A percentile compares a stretch with the other conserved stretches of the same genome.
Evolutionary conservation across 2,113 vertebrate species (phyloP).

Genomic region (Myiopsitta monachus): DNA sequence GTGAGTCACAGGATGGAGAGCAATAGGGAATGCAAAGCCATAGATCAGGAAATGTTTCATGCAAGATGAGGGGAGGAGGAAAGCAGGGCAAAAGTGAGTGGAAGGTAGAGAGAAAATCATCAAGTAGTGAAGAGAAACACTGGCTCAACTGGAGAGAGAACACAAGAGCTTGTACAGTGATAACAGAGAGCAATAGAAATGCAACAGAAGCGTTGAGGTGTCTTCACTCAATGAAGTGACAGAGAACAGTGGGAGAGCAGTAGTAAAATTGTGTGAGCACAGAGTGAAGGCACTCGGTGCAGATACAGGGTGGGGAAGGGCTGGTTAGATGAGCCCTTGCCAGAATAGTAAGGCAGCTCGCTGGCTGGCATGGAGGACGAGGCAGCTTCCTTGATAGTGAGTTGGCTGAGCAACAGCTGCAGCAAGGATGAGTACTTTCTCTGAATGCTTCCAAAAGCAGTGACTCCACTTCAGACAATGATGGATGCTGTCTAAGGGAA

Average conservation of each 20-base stretch:
- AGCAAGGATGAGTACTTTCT: background rate
- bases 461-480: background rate
- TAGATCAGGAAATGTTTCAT: constrained; percentile 22
- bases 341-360: background rate
- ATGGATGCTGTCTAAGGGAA: background rate
- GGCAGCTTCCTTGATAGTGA: background rate
- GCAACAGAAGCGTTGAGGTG: background rate
- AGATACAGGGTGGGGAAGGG: background rate
- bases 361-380: background rate
- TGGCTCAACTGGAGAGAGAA: background rate
- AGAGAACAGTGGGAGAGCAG: background rate
- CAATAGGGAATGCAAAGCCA: background rate
- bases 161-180: background rate
- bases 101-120: background rate
- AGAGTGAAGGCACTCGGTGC: background rate
- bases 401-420: background rate
- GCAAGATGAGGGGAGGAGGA: background rate
- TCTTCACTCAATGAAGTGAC: background rate
- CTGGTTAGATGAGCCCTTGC: background rate
- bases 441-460: background rate
- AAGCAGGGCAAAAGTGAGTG: constrained; percentile 16
- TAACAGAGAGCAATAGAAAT: background rate
- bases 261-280: background rate
- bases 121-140: background rate
- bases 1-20: constrained; percentile 29